Evolutionary conservation across 2,888 invertebrate genomes (phyloP), one percentile per base, ranked within the genome.

Genomic region (Orthosia gothica): DNA sequence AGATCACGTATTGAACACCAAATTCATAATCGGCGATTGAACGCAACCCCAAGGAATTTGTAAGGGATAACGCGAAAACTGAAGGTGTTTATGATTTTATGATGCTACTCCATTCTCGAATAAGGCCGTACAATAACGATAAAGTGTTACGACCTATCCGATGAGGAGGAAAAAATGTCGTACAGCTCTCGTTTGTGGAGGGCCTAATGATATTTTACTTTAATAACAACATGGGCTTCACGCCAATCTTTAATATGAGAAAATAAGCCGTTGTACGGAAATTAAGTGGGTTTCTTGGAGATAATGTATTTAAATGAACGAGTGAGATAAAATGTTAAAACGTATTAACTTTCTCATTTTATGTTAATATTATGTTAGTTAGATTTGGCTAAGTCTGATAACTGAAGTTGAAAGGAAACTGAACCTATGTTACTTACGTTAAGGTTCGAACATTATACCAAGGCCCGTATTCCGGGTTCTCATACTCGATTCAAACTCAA

Each of bases 11-110:
- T 86, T 86, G 87, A 89, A 87, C 89, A 90, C 89, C 89, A 92
- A 93, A 93, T 94, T 92, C 92, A 92, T 93, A 93, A 93, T 92
- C 90, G 93, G 76, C 88, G 76, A 90, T 92, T 87, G 88, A 89
- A 86, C 89, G 85, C 84, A 88, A 87, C 90, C 88, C 88, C 78
- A 84, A 88, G 87, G 89, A 91, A 92, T 91, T 94, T 92, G 92
- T 93, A 91, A 89, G 91, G 90, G 91, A 92, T 92, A 93, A 93
- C 87, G 89, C 83, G 90, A 83, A 87, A 90, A 90, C 89, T 89
- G 91, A 91, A 91, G 92, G 92, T 94, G 94, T 94, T 94, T 94
- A 93, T 94, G 93, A 94, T 94, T 94, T 94, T 94, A 95, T 91
- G 94, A 92, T 91, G 89, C 92, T 90, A 92, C 90, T 93, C 90